These are phyloP conservation scores for Limnephilus marmoratus DNA, from an alignment of 2,888 invertebrate genomes.

Conservation along the genomic window DNA sequence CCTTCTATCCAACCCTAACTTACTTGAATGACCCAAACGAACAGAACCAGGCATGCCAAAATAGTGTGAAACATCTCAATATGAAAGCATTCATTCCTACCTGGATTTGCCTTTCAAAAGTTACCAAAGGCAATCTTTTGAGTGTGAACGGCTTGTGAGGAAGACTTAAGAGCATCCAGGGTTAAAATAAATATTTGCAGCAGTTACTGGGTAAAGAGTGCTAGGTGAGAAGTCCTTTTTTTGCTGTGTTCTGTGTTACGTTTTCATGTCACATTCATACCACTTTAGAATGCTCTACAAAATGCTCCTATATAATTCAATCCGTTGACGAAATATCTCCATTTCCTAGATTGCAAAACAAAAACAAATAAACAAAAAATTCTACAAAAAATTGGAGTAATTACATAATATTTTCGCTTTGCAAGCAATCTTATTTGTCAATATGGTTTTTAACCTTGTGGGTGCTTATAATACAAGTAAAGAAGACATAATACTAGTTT, in stretches of 20 bases:
- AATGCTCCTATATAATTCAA: constrained; percentile 22
- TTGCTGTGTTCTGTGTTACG: not conserved
- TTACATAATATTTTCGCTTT: not conserved
- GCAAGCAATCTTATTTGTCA: not conserved
- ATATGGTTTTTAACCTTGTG: not conserved
- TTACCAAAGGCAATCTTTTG: not conserved
- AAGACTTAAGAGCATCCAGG: not conserved
- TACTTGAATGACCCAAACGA: not conserved
- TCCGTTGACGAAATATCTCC: not conserved
- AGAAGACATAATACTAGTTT: not conserved
- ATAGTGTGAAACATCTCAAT: not conserved
- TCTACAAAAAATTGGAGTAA: not conserved
- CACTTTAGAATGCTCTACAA: not conserved
- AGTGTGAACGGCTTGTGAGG: not conserved
- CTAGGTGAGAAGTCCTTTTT: not conserved
- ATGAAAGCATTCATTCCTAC: not conserved
- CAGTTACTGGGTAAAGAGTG: not conserved
- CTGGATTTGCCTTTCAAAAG: not conserved
- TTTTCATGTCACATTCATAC: not conserved
- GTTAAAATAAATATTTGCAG: not conserved
- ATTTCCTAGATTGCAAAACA: not conserved
- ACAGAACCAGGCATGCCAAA: not conserved
- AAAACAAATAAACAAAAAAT: not conserved
- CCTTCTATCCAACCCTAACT: not conserved
- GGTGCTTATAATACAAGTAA: not conserved